Evolutionary conservation across 2,888 invertebrate species (phyloP).

Genomic region (Catotricha subobsoleta): DNA sequence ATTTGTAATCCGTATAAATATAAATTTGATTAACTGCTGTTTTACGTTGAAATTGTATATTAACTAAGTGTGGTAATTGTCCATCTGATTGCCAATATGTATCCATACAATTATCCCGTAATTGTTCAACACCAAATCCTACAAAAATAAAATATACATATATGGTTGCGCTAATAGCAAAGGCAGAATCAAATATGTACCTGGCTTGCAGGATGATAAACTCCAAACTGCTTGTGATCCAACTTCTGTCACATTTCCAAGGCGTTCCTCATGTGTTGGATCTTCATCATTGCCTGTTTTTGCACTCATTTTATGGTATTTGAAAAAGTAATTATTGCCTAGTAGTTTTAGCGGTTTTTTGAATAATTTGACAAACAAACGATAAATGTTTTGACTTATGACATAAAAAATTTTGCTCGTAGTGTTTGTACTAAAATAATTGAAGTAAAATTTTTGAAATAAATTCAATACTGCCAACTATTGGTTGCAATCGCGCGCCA

Average conservation of each 20-base stretch:
- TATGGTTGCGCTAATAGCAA: no score
- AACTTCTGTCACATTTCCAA: slow-evolving; percentile 53
- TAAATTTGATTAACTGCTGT: slow-evolving; percentile 90
- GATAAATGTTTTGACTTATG: no score
- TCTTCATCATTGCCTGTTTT: slow-evolving; percentile 33
- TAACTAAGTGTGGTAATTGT: slow-evolving; percentile 91
- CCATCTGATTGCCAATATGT: slow-evolving; percentile 99
- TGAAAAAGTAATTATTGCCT: no score
- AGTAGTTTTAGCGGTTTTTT: no score
- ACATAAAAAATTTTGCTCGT: no score
- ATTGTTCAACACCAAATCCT: slow-evolving; percentile 96
- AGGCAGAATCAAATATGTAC: no score
- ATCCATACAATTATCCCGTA: slow-evolving; percentile 87
- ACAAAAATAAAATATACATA: slow-evolving; percentile 2
- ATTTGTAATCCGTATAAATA: slow-evolving; percentile 92
- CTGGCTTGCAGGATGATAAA: slow-evolving; percentile 94
- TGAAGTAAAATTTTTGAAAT: no score
- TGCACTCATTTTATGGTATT: slow-evolving; percentile 7
- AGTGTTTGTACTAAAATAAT: no score
- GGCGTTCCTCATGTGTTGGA: slow-evolving; percentile 24
- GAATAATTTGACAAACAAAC: no score
- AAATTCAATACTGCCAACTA: no score
- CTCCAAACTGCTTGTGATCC: slow-evolving; percentile 94
- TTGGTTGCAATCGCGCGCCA: no score
- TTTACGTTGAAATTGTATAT: slow-evolving; percentile 89